Conservation (phyloP, 2,888 invertebrate species). For the Timandra comae region DNA sequence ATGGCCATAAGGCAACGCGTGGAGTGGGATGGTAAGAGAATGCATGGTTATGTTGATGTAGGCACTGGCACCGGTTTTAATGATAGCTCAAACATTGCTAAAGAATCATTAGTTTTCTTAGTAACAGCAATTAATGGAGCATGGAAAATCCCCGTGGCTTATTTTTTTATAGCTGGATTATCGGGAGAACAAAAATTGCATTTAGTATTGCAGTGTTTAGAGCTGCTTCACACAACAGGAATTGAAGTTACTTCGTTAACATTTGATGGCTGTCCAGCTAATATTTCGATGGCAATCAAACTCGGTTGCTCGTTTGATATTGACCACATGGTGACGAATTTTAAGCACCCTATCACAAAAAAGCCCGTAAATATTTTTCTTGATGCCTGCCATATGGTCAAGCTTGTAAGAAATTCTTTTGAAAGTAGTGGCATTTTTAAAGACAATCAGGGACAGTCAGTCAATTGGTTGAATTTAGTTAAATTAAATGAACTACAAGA, state of each 20-base stretch:
- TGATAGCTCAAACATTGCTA: constrained; percentile 17
- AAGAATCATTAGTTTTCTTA: constrained; percentile 24
- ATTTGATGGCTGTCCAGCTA: constrained; percentile 21
- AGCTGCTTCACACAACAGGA: constrained; percentile 13
- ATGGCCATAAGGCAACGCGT: constrained; percentile 1
- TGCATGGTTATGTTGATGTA: constrained; percentile 30
- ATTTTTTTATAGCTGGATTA: constrained; percentile 22
- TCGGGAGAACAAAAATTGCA: constrained; percentile 12
- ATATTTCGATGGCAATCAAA: constrained; percentile 16
- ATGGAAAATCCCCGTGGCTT: constrained; percentile 24
- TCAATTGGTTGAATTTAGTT: constrained; percentile 4
- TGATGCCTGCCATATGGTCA: constrained; percentile 9
- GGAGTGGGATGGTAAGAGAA: constrained; percentile 20
- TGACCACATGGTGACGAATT: constrained; percentile 5
- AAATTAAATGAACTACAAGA: constrained; percentile 3
- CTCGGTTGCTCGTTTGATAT: constrained; percentile 13
- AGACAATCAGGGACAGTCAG: too few species aligned
- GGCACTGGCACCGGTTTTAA: constrained; percentile 13
- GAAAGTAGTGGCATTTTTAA: background rate
- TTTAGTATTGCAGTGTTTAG: constrained; percentile 13
- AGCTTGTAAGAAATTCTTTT: background rate
- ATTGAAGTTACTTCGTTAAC: constrained; percentile 18
- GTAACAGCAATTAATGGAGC: constrained; percentile 17
- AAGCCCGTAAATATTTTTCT: constrained; percentile 7
- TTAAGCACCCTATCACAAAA: constrained; percentile 6